Percentiles rank a stretch among this genome's conserved stretches.
phyloP scores from a whole-genome alignment of 2,888 invertebrate genomes.

The Andricus curvator region DNA sequence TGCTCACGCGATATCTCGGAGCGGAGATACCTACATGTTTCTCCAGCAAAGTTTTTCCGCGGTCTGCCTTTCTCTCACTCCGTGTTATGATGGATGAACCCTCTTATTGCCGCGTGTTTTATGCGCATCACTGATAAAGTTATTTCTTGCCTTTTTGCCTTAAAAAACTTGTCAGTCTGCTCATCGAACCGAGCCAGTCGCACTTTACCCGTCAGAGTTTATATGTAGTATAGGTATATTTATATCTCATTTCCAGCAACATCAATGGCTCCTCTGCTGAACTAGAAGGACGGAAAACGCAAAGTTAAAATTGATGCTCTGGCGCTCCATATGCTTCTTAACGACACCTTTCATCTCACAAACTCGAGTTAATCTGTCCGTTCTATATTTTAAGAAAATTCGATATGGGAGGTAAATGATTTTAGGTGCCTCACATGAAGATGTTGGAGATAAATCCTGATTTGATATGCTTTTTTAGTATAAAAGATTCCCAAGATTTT shows the following conservation, averaged over 20 bases:
- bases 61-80: constrained; percentile 12
- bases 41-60: constrained; percentile 30
- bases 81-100: constrained; percentile 39
- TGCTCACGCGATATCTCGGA: constrained; percentile 22
- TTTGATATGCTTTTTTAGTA: neutral
- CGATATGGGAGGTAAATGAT: neutral
- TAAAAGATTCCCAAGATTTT: neutral
- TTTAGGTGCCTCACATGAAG: neutral
- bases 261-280: constrained; percentile 11
- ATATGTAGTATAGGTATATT: neutral
- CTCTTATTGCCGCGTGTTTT: constrained; percentile 32
- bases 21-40: neutral
- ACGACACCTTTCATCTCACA: neutral
- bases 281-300: constrained; percentile 10
- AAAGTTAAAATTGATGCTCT: constrained; percentile 25
- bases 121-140: constrained; percentile 40
- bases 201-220: constrained; percentile 31
- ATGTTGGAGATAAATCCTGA: neutral
- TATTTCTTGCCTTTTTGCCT: constrained; percentile 33
- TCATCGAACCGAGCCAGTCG: constrained; percentile 28
- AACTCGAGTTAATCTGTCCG: neutral
- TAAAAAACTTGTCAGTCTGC: constrained; percentile 36
- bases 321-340: neutral
- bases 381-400: neutral
- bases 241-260: constrained; percentile 24